Percentiles rank a stretch among this genome's conserved stretches.
Conservation (phyloP, 2,888 invertebrate species). For the Dryadula phaetusa region DNA sequence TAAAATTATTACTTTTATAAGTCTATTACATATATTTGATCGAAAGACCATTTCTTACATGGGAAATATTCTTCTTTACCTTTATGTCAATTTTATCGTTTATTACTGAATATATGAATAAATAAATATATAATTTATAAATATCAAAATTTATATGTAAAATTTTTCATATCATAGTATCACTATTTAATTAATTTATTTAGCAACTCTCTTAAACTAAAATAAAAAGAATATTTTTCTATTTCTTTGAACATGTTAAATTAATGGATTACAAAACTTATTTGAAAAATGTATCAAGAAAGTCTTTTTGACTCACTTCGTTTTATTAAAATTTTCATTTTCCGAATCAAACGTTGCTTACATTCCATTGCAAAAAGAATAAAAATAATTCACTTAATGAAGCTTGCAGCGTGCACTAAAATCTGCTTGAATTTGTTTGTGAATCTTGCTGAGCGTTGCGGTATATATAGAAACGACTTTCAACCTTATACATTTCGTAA, state of each 20-base stretch:
- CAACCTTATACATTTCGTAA: conserved; percentile 7
- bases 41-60: too few species aligned
- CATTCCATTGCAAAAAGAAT: conserved; percentile 20
- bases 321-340: conserved; percentile 33
- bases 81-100: too few species aligned
- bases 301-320: conserved; percentile 4
- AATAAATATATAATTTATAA: too few species aligned
- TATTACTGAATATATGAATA: too few species aligned
- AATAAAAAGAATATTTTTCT: too few species aligned
- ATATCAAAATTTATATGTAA: too few species aligned
- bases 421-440: conserved; percentile 27
- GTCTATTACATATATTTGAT: too few species aligned
- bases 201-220: too few species aligned
- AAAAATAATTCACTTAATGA: conserved; percentile 33
- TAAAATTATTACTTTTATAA: too few species aligned
- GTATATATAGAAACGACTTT: conserved; percentile 11
- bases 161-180: too few species aligned
- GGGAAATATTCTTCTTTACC: too few species aligned
- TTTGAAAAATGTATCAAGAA: conserved; percentile 3
- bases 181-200: too few species aligned
- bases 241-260: background rate
- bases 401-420: conserved; percentile 28
- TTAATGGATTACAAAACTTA: conserved; percentile 8
- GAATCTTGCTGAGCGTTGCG: conserved; percentile 13
- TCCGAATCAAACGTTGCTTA: conserved; percentile 27